phyloP scores from a whole-genome alignment of 2,113 vertebrate genomes.

The Smithornis capensis region DNA sequence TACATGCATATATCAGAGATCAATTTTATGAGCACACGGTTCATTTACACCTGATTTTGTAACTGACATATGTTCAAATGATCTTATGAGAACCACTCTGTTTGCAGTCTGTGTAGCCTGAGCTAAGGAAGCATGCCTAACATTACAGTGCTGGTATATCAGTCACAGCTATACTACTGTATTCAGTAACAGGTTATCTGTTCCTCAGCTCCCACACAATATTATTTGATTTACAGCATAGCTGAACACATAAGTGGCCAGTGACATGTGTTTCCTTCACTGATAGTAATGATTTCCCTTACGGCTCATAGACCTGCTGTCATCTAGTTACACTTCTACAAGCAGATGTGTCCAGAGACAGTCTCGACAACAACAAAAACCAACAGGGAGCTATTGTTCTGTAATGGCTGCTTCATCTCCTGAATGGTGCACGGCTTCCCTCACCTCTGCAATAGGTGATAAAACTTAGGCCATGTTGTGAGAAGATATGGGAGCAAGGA shows the following conservation, averaged over 20 bases:
- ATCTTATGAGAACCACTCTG: neutral
- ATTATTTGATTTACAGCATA: neutral
- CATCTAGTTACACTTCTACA: neutral
- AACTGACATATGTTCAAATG: slow-evolving; percentile 60
- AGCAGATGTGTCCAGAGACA: neutral
- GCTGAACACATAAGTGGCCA: neutral
- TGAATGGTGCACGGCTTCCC: neutral
- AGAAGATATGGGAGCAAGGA: neutral
- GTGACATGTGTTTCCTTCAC: neutral
- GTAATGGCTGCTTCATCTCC: neutral
- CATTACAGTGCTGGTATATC: neutral
- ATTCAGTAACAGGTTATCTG: neutral
- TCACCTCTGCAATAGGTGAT: neutral
- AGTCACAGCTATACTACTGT: neutral
- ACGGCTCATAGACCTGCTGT: neutral
- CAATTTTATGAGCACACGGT: neutral
- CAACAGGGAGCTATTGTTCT: neutral
- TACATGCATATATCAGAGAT: neutral
- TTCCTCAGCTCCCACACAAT: neutral
- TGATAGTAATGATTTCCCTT: neutral
- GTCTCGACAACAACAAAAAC: neutral
- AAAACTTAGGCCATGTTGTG: neutral
- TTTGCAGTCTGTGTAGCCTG: neutral
- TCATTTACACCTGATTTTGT: slow-evolving; percentile 22
- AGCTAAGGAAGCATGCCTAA: neutral